Evolutionary conservation across 92 coral and sea anemone genomes (phyloP).

Genomic region (Epizoanthus rinbou): DNA sequence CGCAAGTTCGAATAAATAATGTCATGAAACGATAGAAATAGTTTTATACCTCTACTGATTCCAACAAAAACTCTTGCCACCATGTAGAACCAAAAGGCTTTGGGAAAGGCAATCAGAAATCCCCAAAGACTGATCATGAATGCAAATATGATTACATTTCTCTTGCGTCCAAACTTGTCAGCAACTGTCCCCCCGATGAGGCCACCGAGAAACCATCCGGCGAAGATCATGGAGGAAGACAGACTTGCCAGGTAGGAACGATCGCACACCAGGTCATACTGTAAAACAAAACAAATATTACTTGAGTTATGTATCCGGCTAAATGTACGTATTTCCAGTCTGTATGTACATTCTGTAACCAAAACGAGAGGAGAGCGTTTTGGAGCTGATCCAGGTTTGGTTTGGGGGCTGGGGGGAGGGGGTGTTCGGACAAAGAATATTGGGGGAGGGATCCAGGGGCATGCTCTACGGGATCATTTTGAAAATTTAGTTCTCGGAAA

Average conservation of each 20-base stretch:
- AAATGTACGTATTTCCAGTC: too few relatives aligned
- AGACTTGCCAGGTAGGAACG: slow-evolving; percentile 1
- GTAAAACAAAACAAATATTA: not conserved
- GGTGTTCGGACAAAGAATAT: too few relatives aligned
- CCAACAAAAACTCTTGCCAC: slow-evolving; percentile 1
- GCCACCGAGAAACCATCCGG: not conserved
- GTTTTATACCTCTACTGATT: not conserved
- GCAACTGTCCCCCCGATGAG: not conserved
- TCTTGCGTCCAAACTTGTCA: slow-evolving; percentile 6
- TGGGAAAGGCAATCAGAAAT: slow-evolving; percentile 2
- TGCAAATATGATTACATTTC: not conserved
- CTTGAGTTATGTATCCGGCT: too few relatives aligned
- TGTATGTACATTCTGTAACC: too few relatives aligned
- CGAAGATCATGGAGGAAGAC: slow-evolving; percentile 2
- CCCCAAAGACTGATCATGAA: slow-evolving; percentile 17
- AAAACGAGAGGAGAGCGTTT: too few relatives aligned
- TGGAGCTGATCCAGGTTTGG: too few relatives aligned
- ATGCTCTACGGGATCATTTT: too few relatives aligned
- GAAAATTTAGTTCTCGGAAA: too few relatives aligned
- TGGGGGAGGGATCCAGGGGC: too few relatives aligned
- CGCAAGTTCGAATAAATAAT: too few relatives aligned
- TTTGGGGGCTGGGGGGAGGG: too few relatives aligned
- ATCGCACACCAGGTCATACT: slow-evolving; percentile 2
- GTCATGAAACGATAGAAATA: not conserved
- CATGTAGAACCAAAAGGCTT: slow-evolving; percentile 2